Evolutionary conservation across 2,797 vertebrate species (phyloP).

Genomic region (Schizothorax lantsangensis): DNA sequence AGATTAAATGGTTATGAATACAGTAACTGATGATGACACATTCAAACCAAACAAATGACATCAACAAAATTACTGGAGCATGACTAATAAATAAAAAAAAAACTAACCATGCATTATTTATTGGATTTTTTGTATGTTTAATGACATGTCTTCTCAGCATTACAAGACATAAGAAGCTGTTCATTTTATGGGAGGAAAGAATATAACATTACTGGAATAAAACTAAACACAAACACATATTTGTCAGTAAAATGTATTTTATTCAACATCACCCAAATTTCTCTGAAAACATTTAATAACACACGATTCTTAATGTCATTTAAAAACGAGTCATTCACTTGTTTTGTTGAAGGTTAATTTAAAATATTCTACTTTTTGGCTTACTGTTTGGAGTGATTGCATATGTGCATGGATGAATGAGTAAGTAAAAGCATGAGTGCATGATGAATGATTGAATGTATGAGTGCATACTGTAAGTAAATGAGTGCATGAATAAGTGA

Average conservation of each 20-base stretch:
- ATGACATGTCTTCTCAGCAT: neutral
- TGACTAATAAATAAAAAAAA: neutral
- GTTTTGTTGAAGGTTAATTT: too few species aligned
- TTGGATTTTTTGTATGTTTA: neutral
- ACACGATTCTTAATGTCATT: too few species aligned
- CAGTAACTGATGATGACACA: neutral
- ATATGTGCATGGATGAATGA: neutral
- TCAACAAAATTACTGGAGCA: neutral
- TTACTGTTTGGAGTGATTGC: neutral
- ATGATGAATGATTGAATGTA: too few species aligned
- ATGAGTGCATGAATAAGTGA: too few species aligned
- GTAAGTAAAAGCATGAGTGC: neutral
- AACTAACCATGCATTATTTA: neutral
- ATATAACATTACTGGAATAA: too few species aligned
- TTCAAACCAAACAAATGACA: neutral
- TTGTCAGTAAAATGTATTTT: too few species aligned
- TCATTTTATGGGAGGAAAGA: neutral
- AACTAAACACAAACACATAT: too few species aligned
- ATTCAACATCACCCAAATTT: neutral
- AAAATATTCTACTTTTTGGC: too few species aligned
- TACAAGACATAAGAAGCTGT: neutral
- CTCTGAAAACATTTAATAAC: neutral
- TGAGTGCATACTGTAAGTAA: too few species aligned
- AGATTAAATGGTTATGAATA: constrained; percentile 3
- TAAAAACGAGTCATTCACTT: too few species aligned